A percentile compares a stretch with the other conserved stretches of the same genome.
Evolutionary conservation across 2,113 vertebrate species (phyloP).

Genomic region (Trachemys scripta): DNA sequence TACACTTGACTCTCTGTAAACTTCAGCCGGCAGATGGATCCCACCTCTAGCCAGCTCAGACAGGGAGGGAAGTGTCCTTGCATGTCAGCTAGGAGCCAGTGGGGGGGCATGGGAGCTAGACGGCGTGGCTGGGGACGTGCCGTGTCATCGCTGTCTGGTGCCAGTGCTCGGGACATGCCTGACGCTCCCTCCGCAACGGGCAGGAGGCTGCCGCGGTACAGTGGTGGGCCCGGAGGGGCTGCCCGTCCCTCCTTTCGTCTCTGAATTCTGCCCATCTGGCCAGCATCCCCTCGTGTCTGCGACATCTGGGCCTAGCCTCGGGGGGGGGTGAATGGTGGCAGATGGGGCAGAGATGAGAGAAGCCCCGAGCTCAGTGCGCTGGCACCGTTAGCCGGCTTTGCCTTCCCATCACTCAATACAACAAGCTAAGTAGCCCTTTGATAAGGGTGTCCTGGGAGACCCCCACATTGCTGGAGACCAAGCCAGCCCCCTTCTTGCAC

Average conservation of each 20-base stretch:
- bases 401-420: background rate
- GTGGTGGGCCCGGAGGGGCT: background rate
- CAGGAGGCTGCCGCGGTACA: background rate
- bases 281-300: background rate
- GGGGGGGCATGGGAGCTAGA: fast-evolving
- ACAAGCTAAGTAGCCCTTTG: background rate
- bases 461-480: background rate
- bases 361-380: background rate
- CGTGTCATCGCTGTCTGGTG: background rate
- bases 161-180: background rate
- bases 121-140: background rate
- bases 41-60: background rate
- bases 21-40: background rate
- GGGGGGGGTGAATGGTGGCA: background rate
- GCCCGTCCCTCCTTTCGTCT: background rate
- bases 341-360: background rate
- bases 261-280: background rate
- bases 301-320: background rate
- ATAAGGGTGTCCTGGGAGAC: background rate
- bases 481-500: too few species aligned
- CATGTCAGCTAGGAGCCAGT: background rate
- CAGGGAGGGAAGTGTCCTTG: fast-evolving
- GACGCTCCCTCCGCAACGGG: background rate
- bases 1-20: fast-evolving
- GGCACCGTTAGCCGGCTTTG: background rate